Evolutionary conservation across 1,140 invertebrate genomes (phyloP).

Genomic region (Odontomachus brunneus): DNA sequence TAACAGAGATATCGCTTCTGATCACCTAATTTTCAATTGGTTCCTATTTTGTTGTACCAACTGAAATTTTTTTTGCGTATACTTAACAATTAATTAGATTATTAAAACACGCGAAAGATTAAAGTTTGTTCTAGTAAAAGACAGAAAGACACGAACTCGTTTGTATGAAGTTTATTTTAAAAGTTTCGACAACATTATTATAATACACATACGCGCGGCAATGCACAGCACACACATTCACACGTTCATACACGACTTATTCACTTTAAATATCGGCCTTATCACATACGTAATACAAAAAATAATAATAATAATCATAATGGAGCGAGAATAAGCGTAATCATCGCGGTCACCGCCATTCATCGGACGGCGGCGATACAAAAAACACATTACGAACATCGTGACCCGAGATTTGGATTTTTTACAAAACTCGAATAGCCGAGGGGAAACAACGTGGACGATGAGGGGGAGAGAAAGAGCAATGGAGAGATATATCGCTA

Average conservation of each 20-base stretch:
- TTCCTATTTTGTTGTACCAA: too few relatives aligned
- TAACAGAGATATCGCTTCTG: too few relatives aligned
- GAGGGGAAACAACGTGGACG: too few relatives aligned
- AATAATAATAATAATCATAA: constrained; percentile 4
- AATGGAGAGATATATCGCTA: too few relatives aligned
- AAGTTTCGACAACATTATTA: constrained; percentile 17
- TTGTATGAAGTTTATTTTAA: constrained; percentile 46
- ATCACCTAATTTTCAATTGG: background rate
- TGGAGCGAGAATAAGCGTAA: constrained; percentile 77
- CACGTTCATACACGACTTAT: constrained; percentile 11
- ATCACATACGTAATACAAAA: constrained; percentile 65
- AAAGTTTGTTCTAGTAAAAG: background rate
- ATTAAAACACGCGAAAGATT: background rate
- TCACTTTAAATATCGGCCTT: constrained; percentile 58
- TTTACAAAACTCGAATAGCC: background rate
- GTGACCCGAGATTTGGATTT: constrained; percentile 7
- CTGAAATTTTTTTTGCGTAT: too few relatives aligned
- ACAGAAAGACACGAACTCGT: background rate
- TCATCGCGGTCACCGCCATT: constrained; percentile 59
- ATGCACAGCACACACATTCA: background rate
- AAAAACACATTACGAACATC: background rate
- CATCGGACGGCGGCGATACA: background rate
- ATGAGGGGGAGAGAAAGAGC: too few relatives aligned
- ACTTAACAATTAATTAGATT: constrained; percentile 7
- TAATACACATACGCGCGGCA: background rate